Percentiles rank a stretch among this genome's conserved stretches.
Evolutionary conservation across 2,797 vertebrate genomes (phyloP).

Genomic region (Dipus sagitta): DNA sequence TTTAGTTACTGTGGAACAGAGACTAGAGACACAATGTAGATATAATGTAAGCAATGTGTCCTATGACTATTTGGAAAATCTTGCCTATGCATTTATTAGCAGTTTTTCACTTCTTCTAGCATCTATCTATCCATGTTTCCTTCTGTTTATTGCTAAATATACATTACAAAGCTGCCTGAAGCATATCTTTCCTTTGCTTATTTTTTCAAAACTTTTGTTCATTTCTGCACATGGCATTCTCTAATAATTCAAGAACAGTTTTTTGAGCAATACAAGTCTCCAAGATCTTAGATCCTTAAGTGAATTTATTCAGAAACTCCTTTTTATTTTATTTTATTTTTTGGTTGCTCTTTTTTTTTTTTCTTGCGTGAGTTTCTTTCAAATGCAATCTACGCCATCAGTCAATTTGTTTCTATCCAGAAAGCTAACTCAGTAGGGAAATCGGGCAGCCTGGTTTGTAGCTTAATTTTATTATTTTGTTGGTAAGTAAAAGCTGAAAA

Average conservation of each 20-base stretch:
- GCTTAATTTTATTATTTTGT: neutral
- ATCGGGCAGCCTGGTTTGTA: neutral
- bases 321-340: neutral
- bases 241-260: neutral
- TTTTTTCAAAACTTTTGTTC: slow-evolving; percentile 9
- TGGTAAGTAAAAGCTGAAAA: neutral
- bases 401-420: neutral
- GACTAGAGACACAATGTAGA: neutral
- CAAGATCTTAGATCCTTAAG: neutral
- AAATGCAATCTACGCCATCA: neutral
- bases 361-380: neutral
- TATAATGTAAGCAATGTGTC: neutral
- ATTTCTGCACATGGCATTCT: neutral
- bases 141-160: neutral
- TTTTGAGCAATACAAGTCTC: neutral
- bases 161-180: neutral
- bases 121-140: neutral
- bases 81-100: neutral
- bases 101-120: neutral
- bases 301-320: neutral
- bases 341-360: neutral
- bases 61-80: neutral
- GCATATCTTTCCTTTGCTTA: neutral
- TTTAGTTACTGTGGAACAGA: neutral
- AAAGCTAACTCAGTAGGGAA: neutral